Evolutionary conservation across 2,113 vertebrate genomes (phyloP), one percentile per base, ranked within the genome.

Genomic region (Zapornia atra): DNA sequence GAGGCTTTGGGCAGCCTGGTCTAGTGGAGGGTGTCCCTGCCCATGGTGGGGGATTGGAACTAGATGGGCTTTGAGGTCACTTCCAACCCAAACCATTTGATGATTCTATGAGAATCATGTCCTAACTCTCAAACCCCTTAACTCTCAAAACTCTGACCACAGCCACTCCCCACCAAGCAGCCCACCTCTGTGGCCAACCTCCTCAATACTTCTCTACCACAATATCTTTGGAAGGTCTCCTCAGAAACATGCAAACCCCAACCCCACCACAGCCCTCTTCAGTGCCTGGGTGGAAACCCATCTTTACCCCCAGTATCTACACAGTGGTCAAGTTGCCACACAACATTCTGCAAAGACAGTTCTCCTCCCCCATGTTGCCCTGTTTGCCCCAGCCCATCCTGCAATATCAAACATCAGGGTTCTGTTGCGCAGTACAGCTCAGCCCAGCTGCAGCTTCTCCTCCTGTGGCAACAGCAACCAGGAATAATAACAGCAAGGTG

Each of bases 381-480:
- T 44, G 20, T 60, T 69, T 79, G 79, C 20, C 85, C 80, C 34
- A 85, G 66, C 44, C 64, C 78, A 80, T 88, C 79, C 42, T 86
- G 95, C 66, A 95, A 76, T 3, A 51, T 60, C 60, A 75, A 76
- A 64, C 0, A 0, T 11, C 33, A 95, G 51, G 48, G 44, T 88
- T 88, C 44, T 94, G 54, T 92, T 92, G 82, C 0, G 0, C 3
- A 85, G 92, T 71, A 69, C 28, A 2, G 65, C 57, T 93, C 33
- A 92, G 78, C 88, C 88, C 95, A 96, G 85, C 96, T 93, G 94
- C 86, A 97, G 88, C 63, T 92, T 86, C 94, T 86, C 4, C 0
- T 93, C 92, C 86, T 88, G 92, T 66, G 50, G 90, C 95, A 97
- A 96, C 92, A 86, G 63, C 44, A 93, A 95, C 50, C 64, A 86